A percentile compares a stretch with the other conserved stretches of the same genome.
Evolutionary conservation across 1,140 invertebrate species (phyloP).

Genomic region (Sminthurinus signatus): DNA sequence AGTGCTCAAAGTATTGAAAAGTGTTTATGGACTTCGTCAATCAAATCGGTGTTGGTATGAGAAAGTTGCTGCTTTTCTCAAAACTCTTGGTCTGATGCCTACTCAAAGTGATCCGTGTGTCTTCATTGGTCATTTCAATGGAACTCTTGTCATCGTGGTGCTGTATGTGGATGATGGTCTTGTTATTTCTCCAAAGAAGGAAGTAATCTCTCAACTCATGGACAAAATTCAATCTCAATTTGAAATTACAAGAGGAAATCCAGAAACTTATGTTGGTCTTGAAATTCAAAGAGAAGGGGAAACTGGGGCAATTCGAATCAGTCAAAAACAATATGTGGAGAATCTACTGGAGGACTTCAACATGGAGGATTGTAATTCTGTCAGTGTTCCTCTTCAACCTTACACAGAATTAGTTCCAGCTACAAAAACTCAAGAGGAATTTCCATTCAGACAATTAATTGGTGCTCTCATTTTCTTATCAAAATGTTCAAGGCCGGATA

Average conservation of each 20-base stretch:
- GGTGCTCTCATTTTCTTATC: constrained; percentile 45
- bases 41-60: constrained; percentile 18
- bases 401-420: constrained; percentile 11
- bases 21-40: constrained; percentile 38
- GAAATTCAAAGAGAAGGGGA: constrained; percentile 16
- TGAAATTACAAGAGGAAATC: background rate
- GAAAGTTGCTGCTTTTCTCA: constrained; percentile 44
- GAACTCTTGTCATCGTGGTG: background rate
- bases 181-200: background rate
- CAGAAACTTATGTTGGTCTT: background rate
- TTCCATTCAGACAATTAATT: constrained; percentile 40
- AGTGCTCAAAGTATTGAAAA: constrained; percentile 34
- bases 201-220: background rate
- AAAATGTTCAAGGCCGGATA: constrained; percentile 44
- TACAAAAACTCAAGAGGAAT: background rate
- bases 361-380: constrained; percentile 22
- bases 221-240: background rate
- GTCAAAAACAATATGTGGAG: constrained; percentile 7
- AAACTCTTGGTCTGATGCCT: constrained; percentile 47
- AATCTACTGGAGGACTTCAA: constrained; percentile 20
- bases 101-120: constrained; percentile 47
- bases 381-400: constrained; percentile 15
- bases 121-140: constrained; percentile 42
- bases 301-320: constrained; percentile 3
- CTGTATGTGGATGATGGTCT: constrained; percentile 1